Percentiles rank a stretch among this genome's conserved stretches.
Conservation (phyloP, 1,140 invertebrate species). For the Drosophila sproati region DNA sequence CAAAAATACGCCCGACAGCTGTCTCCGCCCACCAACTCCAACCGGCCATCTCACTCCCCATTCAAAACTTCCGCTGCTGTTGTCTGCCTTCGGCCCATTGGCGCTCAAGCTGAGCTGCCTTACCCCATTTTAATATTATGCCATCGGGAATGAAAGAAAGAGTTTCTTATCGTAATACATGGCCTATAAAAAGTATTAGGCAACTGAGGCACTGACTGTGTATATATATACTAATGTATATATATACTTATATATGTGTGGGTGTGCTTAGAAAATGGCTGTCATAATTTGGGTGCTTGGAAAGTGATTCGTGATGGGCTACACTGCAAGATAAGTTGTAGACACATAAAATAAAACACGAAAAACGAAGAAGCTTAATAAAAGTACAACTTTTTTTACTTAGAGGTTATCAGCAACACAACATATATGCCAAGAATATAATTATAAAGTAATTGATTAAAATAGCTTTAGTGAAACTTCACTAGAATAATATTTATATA, state of each 20-base stretch:
- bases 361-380: not conserved
- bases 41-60: not conserved
- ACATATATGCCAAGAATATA: no score
- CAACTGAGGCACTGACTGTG: constrained; percentile 32
- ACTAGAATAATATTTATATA: no score
- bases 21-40: constrained; percentile 26
- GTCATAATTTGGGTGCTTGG: constrained; percentile 34
- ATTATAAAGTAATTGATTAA: no score
- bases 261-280: constrained; percentile 39
- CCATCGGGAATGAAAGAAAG: constrained; percentile 47
- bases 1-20: constrained; percentile 59
- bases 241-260: constrained; percentile 6
- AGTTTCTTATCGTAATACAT: constrained; percentile 55
- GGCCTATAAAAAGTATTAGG: constrained; percentile 56
- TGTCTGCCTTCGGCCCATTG: constrained; percentile 8
- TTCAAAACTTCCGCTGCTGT: constrained; percentile 43
- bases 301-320: not conserved
- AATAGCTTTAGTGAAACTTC: no score
- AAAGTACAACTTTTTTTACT: not conserved
- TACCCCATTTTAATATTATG: constrained; percentile 30
- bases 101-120: not conserved
- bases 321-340: constrained; percentile 26
- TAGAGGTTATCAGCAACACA: no score
- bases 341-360: not conserved
- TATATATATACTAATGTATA: constrained; percentile 12